These are phyloP conservation scores for Pyxicephalus adspersus DNA, from an alignment of 2,113 vertebrate genomes.

Conservation along the genomic window DNA sequence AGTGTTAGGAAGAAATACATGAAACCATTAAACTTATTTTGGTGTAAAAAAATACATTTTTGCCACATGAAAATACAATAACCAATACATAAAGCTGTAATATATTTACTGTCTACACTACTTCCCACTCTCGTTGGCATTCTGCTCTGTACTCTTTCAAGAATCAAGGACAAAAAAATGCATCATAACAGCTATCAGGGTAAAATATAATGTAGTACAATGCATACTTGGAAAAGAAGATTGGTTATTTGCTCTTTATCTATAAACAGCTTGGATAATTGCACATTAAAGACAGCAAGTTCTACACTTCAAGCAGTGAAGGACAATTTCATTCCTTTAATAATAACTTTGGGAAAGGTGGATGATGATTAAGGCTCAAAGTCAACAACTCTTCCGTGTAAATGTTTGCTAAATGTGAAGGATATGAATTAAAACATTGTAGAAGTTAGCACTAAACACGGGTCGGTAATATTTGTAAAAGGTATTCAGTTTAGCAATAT, in stretches of 20 bases:
- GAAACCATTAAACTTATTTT: too few species aligned
- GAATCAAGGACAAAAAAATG: not conserved
- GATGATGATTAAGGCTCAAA: conserved; percentile 1
- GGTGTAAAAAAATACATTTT: too few species aligned
- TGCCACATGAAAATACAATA: too few species aligned
- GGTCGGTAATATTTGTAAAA: too few species aligned
- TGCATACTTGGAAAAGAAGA: conserved; percentile 2
- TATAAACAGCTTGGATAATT: conserved; percentile 27
- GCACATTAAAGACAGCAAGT: not conserved
- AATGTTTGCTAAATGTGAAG: not conserved
- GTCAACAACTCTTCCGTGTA: not conserved
- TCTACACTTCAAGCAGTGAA: not conserved
- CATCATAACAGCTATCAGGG: not conserved
- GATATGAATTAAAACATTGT: not conserved
- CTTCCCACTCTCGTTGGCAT: not conserved
- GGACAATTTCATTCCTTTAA: conserved; percentile 8
- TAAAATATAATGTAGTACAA: conserved; percentile 12
- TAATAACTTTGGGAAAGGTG: conserved; percentile 17
- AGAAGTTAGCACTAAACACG: too few species aligned
- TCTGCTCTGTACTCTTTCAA: not conserved
- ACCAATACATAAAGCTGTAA: not conserved
- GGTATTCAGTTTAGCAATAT: too few species aligned
- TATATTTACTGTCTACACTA: not conserved
- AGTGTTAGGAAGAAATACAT: too few species aligned
- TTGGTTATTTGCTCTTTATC: conserved; percentile 27